These are phyloP conservation scores for Chrysochloris asiatica DNA, from an alignment of 2,113 vertebrate species.

Conservation along the genomic window DNA sequence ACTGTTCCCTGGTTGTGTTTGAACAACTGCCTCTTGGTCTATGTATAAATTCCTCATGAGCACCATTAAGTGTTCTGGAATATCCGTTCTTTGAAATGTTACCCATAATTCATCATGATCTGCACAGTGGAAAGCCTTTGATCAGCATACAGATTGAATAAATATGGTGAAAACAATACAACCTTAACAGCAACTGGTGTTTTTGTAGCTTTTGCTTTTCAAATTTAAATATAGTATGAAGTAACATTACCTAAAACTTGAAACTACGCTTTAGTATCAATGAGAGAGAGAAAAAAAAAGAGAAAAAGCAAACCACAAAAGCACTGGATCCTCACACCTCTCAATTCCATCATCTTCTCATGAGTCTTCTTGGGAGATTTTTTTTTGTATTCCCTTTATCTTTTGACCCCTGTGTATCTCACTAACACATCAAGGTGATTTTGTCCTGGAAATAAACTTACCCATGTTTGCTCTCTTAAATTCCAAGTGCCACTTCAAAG, in stretches of 20 bases:
- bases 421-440: background rate
- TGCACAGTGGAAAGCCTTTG: too few species aligned
- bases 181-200: too few species aligned
- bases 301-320: background rate
- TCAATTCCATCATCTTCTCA: background rate
- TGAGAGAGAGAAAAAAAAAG: too few species aligned
- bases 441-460: conserved; percentile 22
- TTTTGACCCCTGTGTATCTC: background rate
- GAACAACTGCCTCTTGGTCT: too few species aligned
- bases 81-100: too few species aligned
- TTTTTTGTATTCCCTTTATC: background rate
- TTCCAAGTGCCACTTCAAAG: background rate
- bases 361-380: background rate
- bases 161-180: too few species aligned
- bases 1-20: too few species aligned
- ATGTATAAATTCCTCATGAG: too few species aligned
- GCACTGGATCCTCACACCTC: background rate
- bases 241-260: background rate
- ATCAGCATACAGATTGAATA: too few species aligned
- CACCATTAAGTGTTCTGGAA: too few species aligned
- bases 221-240: background rate
- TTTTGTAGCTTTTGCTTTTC: background rate
- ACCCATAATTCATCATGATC: too few species aligned
- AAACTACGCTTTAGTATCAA: background rate
- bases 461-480: background rate